Evolutionary conservation across 2,888 invertebrate genomes (phyloP), one percentile per base, ranked within the genome.

Genomic region (Drosophila borborema): DNA sequence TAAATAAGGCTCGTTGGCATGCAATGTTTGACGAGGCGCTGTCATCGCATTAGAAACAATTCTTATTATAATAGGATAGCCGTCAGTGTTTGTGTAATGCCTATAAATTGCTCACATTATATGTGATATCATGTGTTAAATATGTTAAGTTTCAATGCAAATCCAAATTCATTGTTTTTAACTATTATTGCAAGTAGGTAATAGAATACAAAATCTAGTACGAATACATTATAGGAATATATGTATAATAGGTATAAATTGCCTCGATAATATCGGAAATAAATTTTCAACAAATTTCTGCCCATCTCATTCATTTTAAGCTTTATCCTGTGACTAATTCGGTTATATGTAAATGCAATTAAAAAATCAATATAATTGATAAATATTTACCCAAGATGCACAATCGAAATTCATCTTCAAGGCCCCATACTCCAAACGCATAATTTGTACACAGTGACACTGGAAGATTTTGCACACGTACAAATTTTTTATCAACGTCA

Each of bases 391-490:
- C n/a, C 9, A 9, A 45, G 28, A 31, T 18, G 28, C 18, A 41
- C 16, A 40, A 36, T 20, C 8, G 8, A 20, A 43, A 56, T 10
- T 51, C 38, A 38, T 36, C 14, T 31, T 43, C 12, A 58, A 58
- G 36, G n/a, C 2, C 20, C 18, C 36, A 5, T 14, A 40, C 28
- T 38, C 59, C 9, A 38, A 28, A 40, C 38, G 38, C 40, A 36
- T 49, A 18, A 63, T 40, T 73, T 58, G 46, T 38, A 12, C 28
- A 31, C 51, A 60, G 49, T 78, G 78, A 74, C 71, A 71, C 48
- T 56, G 65, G 31, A 61, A 63, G 28, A 71, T 71, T 77, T 65
- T n/a, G 38, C n/a, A 38, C 51, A 28, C 31, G 14, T 36, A 38
- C 41, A 20, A 65, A 43, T 9, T 46, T 53, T 40, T 16, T 36